phyloP scores from a whole-genome alignment of 1,140 invertebrate species.

The Calosoma granatense region DNA sequence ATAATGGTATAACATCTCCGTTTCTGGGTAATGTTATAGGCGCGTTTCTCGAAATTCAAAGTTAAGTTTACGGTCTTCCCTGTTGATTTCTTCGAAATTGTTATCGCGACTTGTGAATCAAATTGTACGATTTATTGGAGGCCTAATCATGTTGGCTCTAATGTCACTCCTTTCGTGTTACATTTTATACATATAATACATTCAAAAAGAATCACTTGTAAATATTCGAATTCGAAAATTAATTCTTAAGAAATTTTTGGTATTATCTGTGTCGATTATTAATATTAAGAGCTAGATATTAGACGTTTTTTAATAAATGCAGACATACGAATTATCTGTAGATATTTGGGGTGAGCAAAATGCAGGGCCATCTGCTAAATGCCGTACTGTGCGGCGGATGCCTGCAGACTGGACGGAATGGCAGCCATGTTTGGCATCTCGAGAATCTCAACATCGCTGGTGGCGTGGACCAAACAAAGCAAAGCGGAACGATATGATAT shows the following conservation, averaged over 20 bases:
- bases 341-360: background rate
- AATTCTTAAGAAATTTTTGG: background rate
- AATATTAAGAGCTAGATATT: conserved; percentile 2
- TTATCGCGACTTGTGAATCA: conserved; percentile 6
- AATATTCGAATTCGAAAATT: conserved; percentile 6
- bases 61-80: conserved; percentile 4
- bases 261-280: conserved; percentile 4
- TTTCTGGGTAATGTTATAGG: no score
- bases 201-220: background rate
- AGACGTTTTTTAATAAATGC: conserved; percentile 5
- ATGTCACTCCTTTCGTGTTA: background rate
- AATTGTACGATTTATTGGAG: conserved; percentile 4
- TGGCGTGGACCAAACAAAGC: conserved; percentile 12
- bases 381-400: background rate
- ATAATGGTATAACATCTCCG: no score
- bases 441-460: conserved; percentile 7
- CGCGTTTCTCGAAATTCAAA: background rate
- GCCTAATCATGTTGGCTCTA: conserved; percentile 6
- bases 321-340: conserved; percentile 9
- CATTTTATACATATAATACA: background rate
- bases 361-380: conserved; percentile 1
- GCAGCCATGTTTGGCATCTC: conserved; percentile 9
- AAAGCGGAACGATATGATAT: background rate
- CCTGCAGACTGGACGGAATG: background rate
- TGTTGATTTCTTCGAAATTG: conserved; percentile 8